Conservation (phyloP, 2,113 vertebrate species). For the Butorides virescens region DNA sequence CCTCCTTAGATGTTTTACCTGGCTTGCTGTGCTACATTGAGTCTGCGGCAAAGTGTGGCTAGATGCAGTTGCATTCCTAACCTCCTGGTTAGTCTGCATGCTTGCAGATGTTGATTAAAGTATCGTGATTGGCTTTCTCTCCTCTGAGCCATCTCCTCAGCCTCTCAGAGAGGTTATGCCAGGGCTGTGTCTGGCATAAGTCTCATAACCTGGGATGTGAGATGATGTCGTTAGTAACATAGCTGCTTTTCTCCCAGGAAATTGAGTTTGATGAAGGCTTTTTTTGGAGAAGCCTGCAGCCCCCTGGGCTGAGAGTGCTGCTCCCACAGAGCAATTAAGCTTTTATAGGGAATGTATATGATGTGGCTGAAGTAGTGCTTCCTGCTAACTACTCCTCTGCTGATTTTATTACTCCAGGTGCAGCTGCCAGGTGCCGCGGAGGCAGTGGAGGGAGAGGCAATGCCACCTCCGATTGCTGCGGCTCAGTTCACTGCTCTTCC, state of each 20-base stretch:
- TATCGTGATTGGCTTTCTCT: not conserved
- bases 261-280: not conserved
- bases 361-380: not conserved
- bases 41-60: not conserved
- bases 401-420: not conserved
- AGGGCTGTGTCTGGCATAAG: not conserved
- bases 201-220: not conserved
- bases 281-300: not conserved
- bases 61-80: not conserved
- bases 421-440: not conserved
- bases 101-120: not conserved
- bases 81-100: not conserved
- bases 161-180: accelerated
- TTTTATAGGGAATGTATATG: not conserved
- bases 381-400: not conserved
- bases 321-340: not conserved
- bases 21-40: not conserved
- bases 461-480: not conserved
- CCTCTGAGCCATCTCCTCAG: not conserved
- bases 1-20: not conserved
- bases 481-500: not conserved
- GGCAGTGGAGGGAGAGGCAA: not conserved
- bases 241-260: not conserved
- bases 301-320: not conserved
- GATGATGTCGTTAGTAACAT: not conserved